Evolutionary conservation across 2,888 invertebrate species (phyloP).

Genomic region (Pandemis heparana): DNA sequence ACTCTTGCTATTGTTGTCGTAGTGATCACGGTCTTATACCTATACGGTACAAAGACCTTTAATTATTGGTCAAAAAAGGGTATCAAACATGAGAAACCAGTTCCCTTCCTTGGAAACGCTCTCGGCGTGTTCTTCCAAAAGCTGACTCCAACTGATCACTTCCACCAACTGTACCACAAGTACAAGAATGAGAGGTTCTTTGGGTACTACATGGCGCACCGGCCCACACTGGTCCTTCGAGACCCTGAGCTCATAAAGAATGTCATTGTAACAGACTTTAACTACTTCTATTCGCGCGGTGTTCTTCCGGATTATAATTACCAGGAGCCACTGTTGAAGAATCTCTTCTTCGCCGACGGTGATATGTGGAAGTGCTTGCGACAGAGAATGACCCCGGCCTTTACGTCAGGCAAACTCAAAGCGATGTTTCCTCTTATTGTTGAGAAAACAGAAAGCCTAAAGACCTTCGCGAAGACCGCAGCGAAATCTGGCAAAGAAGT

Average conservation of each 20-base stretch:
- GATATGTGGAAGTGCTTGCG: slow-evolving; percentile 71
- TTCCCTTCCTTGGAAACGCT: slow-evolving; percentile 28
- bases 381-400: slow-evolving; percentile 69
- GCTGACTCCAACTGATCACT: not conserved
- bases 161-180: slow-evolving; percentile 19
- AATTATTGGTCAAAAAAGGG: slow-evolving; percentile 29
- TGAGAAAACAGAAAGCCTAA: slow-evolving; percentile 64
- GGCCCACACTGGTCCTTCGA: slow-evolving; percentile 9
- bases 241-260: slow-evolving; percentile 29
- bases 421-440: slow-evolving; percentile 74
- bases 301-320: not conserved
- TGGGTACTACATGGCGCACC: slow-evolving; percentile 10
- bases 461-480: slow-evolving; percentile 46
- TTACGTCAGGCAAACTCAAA: slow-evolving; percentile 70
- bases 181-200: slow-evolving; percentile 20
- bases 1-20: no score
- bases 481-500: slow-evolving; percentile 23
- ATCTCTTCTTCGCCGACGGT: slow-evolving; percentile 67
- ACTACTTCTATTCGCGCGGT: slow-evolving; percentile 21
- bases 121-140: not conserved
- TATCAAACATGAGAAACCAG: slow-evolving; percentile 22
- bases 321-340: slow-evolving; percentile 59
- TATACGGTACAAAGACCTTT: not conserved
- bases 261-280: slow-evolving; percentile 25
- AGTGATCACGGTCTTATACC: no score